These are phyloP conservation scores for Misgurnus mizolepis DNA, from an alignment of 2,113 vertebrate genomes.

Conservation along the genomic window DNA sequence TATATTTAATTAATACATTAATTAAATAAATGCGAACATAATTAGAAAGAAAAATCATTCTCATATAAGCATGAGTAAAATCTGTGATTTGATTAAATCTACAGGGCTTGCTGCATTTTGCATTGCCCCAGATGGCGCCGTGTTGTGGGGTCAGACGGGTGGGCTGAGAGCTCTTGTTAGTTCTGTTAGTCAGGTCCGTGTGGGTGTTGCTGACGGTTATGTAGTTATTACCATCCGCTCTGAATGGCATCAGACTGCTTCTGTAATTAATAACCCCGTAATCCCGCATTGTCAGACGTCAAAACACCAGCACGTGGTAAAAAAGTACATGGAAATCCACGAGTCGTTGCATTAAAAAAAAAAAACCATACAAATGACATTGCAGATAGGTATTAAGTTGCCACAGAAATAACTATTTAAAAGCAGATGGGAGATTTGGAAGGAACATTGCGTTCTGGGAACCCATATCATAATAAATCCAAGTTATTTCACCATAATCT, in stretches of 20 bases:
- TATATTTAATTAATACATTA: neutral
- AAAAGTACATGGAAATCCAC: slow-evolving; percentile 26
- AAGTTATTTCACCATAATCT: slow-evolving; percentile 68
- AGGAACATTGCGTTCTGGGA: slow-evolving; percentile 69
- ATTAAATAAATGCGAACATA: neutral
- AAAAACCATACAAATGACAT: slow-evolving; percentile 66
- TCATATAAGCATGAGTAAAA: neutral
- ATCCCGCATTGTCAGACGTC: slow-evolving; percentile 71
- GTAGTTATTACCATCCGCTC: slow-evolving; percentile 79
- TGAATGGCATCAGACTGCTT: slow-evolving; percentile 75
- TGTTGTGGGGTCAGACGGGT: slow-evolving; percentile 45
- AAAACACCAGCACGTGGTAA: slow-evolving; percentile 56
- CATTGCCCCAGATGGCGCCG: slow-evolving; percentile 42
- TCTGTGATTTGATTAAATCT: neutral
- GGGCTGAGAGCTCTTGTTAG: slow-evolving; percentile 37
- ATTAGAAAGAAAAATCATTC: neutral
- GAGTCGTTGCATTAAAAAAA: slow-evolving; percentile 53
- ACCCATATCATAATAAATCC: slow-evolving; percentile 67
- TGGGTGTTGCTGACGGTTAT: slow-evolving; percentile 71
- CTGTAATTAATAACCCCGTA: slow-evolving; percentile 82
- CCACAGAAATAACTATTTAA: slow-evolving; percentile 75
- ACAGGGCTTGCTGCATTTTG: slow-evolving; percentile 7
- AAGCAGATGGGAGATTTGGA: slow-evolving; percentile 77
- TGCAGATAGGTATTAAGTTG: slow-evolving; percentile 70
- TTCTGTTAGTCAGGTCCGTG: slow-evolving; percentile 48